These are phyloP conservation scores for Entomobrya proxima DNA, from an alignment of 2,888 invertebrate species.

Conservation along the genomic window DNA sequence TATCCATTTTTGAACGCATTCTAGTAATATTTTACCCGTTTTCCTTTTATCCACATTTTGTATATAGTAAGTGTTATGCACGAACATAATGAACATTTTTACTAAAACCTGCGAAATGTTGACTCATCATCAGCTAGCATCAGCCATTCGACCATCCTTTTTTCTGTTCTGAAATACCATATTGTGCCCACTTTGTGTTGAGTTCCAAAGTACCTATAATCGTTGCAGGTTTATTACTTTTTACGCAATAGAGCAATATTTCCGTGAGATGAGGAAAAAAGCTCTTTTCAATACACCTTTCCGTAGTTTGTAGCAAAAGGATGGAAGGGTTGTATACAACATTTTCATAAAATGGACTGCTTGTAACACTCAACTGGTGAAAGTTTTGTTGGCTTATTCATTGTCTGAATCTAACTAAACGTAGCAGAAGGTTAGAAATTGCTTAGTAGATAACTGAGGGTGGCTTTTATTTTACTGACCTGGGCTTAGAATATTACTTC, in stretches of 20 bases:
- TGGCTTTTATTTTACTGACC: background rate
- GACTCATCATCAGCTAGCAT: constrained; percentile 40
- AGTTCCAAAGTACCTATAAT: background rate
- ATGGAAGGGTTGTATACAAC: background rate
- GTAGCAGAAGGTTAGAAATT: background rate
- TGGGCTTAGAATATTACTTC: no score
- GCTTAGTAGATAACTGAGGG: no score
- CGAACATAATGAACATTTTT: background rate
- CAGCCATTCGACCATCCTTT: constrained; percentile 1
- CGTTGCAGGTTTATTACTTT: background rate
- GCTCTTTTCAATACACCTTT: background rate
- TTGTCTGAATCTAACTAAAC: background rate
- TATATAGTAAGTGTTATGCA: background rate
- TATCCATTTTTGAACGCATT: no score
- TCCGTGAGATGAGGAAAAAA: background rate
- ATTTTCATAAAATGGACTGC: no score
- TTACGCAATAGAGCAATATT: background rate
- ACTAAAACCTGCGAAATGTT: constrained; percentile 36
- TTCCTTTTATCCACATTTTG: background rate
- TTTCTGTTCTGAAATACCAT: background rate
- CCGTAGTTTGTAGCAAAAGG: background rate
- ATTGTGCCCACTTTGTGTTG: background rate
- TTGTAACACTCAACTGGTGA: no score
- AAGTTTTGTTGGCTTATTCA: background rate
- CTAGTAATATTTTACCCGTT: background rate